phyloP scores from a whole-genome alignment of 1,140 invertebrate genomes.

The Philopotamus ludificatus region DNA sequence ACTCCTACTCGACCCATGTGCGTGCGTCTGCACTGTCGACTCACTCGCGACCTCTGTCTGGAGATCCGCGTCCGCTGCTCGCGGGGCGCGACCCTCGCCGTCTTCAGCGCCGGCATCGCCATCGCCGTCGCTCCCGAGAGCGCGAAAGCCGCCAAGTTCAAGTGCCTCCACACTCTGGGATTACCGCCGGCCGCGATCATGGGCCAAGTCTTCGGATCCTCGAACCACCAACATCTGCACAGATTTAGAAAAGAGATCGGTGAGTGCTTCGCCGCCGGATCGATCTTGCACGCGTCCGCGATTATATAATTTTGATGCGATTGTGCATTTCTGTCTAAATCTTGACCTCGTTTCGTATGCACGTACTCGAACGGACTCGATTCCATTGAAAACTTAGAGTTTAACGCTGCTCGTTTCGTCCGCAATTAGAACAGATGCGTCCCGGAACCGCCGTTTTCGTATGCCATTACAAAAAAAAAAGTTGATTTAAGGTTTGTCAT shows the following conservation, averaged over 20 bases:
- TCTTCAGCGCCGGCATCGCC: not conserved
- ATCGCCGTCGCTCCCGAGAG: not conserved
- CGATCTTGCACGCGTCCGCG: too few species aligned
- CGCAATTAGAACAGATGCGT: too few species aligned
- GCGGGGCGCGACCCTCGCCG: not conserved
- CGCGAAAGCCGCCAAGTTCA: not conserved
- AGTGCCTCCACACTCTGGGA: not conserved
- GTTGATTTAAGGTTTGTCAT: too few species aligned
- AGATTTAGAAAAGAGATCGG: constrained; percentile 35
- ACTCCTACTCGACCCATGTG: not conserved
- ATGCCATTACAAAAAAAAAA: too few species aligned
- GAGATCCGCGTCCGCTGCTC: constrained; percentile 1
- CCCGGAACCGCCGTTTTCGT: too few species aligned
- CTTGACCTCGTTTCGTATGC: too few species aligned
- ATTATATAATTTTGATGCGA: too few species aligned
- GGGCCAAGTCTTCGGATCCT: constrained; percentile 39
- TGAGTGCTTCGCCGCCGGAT: constrained; percentile 4
- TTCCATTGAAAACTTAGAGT: too few species aligned
- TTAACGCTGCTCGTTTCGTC: too few species aligned
- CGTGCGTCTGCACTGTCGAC: not conserved
- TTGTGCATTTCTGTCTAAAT: too few species aligned
- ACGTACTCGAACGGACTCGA: too few species aligned
- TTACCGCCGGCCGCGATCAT: constrained; percentile 5
- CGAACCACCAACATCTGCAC: constrained; percentile 34
- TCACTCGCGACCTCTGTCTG: not conserved